Base-by-base conservation (phyloP, 2,113 vertebrate genomes). In the Galeopterus variegatus region DNA sequence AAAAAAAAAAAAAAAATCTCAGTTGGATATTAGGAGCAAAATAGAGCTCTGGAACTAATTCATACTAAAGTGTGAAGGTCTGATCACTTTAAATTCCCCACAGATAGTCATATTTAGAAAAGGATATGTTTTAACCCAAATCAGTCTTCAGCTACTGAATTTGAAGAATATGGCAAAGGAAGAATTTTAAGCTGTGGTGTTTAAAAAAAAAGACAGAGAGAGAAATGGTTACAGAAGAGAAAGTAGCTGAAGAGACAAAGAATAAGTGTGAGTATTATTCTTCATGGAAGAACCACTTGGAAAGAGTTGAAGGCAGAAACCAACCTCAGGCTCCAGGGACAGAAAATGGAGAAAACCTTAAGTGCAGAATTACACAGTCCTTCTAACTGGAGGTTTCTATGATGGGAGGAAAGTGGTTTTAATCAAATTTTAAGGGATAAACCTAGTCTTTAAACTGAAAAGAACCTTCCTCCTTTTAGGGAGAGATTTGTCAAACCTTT, bases 201-300 rank as follows among this genome's bases (percentile, higher is more conserved):
- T 52, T 21, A 83, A 85, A 3, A 19, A 26, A 28, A 21, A 31
- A 36, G 23, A 85, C 21, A 33, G 1, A 6, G 4, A 79, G 36
- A 64, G 45, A 92, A n/a, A 17, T 92, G 52, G 41, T 77, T 91
- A 28, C 45, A 88, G 52, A 85, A 93, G 79, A 90, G 45, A 88
- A 95, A 97, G 75, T 60, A n/a, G 41, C 62, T 86, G 36, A 92
- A 75, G 77, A 96, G 90, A 97, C 67, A 93, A 75, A 95, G 33
- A 76, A 88, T 97, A 82, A 86, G 94, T 95, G 88, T 92, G 31
- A 45, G 48, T 41, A 73, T 95, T 95, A 50, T 96, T 93, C 64
- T 95, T 72, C 15, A 58, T 56, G 82, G 33, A 21, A 85, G 64
- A 96, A 64, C n/a, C 52, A 80, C 19, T 95, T 96, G 93, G 62